Conservation (phyloP, 2,113 vertebrate species). For the Cinclus cinclus region DNA sequence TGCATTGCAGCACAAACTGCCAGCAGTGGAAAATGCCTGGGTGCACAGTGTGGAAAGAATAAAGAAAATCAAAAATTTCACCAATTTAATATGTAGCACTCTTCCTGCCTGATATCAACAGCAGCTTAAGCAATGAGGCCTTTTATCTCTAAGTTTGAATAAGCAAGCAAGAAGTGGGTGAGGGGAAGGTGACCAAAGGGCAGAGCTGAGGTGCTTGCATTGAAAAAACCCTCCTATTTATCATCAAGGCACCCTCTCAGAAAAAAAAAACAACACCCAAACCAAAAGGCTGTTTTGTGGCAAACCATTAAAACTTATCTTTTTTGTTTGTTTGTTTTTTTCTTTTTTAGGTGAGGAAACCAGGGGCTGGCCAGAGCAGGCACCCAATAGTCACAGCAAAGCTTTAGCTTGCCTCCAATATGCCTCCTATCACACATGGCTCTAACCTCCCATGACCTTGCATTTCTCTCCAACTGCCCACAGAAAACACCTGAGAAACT, state of each 20-base stretch:
- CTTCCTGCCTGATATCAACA: neutral
- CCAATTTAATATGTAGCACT: neutral
- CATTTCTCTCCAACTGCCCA: neutral
- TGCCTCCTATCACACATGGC: accelerated
- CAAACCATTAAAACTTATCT: neutral
- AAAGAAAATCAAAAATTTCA: neutral
- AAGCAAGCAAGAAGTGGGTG: neutral
- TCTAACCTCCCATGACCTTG: accelerated
- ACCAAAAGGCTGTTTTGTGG: neutral
- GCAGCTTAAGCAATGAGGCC: neutral
- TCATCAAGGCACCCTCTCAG: neutral
- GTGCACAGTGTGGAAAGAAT: neutral
- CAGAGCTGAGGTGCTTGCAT: neutral
- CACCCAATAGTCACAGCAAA: neutral
- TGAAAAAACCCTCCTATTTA: neutral
- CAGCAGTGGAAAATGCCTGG: neutral
- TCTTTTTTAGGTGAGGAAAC: neutral
- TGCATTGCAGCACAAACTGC: neutral
- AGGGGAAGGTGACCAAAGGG: neutral
- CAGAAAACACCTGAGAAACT: neutral
- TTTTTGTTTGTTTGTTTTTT: neutral
- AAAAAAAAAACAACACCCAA: neutral
- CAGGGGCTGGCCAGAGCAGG: neutral
- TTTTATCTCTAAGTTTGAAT: neutral
- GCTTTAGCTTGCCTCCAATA: neutral